phyloP scores from a whole-genome alignment of 2,797 vertebrate species.

The Monodelphis domestica region DNA sequence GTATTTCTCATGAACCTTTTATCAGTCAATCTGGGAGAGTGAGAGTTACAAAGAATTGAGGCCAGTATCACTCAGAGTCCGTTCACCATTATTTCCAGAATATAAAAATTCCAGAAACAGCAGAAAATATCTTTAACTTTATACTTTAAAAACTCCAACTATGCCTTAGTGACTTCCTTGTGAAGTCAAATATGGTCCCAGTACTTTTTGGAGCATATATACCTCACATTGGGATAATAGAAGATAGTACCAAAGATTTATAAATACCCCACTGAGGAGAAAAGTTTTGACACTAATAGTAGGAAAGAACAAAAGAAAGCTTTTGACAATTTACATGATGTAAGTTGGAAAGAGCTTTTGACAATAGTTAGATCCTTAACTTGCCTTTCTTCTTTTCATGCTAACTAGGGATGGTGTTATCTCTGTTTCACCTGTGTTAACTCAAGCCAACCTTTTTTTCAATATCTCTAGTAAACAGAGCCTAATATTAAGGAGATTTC shows the following conservation, averaged over 20 bases:
- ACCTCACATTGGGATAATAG: neutral
- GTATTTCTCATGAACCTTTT: constrained; percentile 34
- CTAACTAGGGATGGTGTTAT: too few relatives aligned
- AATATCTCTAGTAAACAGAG: neutral
- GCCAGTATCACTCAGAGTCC: neutral
- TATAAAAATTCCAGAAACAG: neutral
- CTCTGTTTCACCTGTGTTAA: neutral
- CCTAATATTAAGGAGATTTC: neutral
- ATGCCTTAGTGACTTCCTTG: neutral
- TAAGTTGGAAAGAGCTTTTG: neutral
- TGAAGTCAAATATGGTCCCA: neutral
- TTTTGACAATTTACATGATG: neutral
- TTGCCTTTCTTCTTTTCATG: neutral
- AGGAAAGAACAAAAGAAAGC: neutral
- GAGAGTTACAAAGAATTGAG: neutral
- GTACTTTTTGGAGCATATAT: neutral
- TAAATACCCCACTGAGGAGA: neutral
- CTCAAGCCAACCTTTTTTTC: neutral
- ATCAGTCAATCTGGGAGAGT: neutral
- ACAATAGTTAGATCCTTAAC: neutral
- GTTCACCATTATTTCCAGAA: neutral
- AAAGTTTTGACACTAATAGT: neutral
- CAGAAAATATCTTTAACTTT: neutral
- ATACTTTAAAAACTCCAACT: neutral
- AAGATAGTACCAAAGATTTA: neutral